A percentile compares a stretch with the other conserved stretches of the same genome.
phyloP scores from a whole-genome alignment of 1,140 invertebrate genomes.

The Melitaea cinxia region DNA sequence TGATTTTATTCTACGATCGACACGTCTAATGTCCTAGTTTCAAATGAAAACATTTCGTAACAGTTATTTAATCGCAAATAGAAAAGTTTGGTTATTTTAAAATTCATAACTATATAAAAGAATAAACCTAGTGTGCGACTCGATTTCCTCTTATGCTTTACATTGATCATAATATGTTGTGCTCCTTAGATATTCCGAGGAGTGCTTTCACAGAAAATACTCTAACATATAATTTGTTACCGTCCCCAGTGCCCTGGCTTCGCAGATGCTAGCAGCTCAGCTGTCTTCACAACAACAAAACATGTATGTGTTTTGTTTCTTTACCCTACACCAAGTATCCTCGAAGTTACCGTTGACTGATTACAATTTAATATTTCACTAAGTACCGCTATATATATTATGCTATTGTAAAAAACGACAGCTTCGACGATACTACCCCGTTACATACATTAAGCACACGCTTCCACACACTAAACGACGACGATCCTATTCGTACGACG shows the following conservation, averaged over 20 bases:
- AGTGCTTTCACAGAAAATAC: conserved; percentile 25
- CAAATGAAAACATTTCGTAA: background rate
- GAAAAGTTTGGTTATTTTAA: no score
- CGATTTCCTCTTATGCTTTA: conserved; percentile 41
- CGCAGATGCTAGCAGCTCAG: conserved; percentile 95
- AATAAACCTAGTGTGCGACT: conserved; percentile 60
- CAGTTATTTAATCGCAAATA: background rate
- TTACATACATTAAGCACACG: conserved; percentile 76
- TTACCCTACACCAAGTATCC: conserved; percentile 57
- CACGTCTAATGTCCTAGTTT: background rate
- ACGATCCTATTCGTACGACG: conserved; percentile 55
- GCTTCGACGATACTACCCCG: conserved; percentile 64
- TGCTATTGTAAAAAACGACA: conserved; percentile 45
- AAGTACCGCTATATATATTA: background rate
- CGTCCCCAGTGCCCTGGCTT: conserved; percentile 96
- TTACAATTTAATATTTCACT: background rate
- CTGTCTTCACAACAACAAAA: conserved; percentile 93
- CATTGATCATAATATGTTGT: conserved; percentile 26
- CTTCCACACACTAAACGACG: conserved; percentile 60
- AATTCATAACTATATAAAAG: background rate
- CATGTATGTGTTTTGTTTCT: conserved; percentile 90
- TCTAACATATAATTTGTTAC: conserved; percentile 78
- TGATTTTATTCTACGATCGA: conserved; percentile 1
- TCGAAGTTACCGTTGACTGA: conserved; percentile 55
- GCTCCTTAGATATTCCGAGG: conserved; percentile 25